phyloP scores from a whole-genome alignment of 2,888 invertebrate species.

The Neria commutata region DNA sequence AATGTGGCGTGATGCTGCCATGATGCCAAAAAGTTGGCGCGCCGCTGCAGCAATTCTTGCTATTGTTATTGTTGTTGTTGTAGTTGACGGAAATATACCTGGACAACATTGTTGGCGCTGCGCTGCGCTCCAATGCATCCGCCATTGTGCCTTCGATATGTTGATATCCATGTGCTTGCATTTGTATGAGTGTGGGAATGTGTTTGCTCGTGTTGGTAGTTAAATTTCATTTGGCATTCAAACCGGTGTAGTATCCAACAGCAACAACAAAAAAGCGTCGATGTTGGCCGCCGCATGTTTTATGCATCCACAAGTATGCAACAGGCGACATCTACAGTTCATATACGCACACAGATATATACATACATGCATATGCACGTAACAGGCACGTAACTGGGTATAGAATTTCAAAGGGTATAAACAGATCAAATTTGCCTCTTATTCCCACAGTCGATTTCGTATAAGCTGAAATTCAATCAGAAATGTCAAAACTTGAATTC shows the following conservation, averaged over 20 bases:
- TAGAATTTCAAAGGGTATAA: too few relatives aligned
- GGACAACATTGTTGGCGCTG: constrained; percentile 25
- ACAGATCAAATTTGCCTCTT: too few relatives aligned
- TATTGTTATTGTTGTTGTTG: too few relatives aligned
- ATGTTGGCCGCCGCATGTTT: too few relatives aligned
- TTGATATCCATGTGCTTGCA: neutral
- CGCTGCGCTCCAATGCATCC: neutral
- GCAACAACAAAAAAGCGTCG: neutral
- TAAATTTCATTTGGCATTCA: constrained; percentile 26
- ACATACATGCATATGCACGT: constrained; percentile 28
- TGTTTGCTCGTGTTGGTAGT: neutral
- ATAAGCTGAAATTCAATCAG: neutral
- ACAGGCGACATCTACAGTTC: constrained; percentile 17
- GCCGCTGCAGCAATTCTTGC: neutral
- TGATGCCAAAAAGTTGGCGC: constrained; percentile 11
- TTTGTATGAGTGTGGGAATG: neutral
- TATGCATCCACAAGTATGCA: constrained; percentile 44
- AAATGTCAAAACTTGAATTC: neutral
- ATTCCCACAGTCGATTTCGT: constrained; percentile 29
- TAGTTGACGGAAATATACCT: constrained; percentile 44
- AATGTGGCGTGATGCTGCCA: constrained; percentile 2
- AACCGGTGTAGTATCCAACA: neutral
- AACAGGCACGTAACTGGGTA: too few relatives aligned
- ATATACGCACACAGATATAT: constrained; percentile 30
- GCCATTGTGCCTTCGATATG: neutral